These are phyloP conservation scores for Drosophila bocqueti DNA, from an alignment of 1,140 invertebrate species.

Conservation along the genomic window DNA sequence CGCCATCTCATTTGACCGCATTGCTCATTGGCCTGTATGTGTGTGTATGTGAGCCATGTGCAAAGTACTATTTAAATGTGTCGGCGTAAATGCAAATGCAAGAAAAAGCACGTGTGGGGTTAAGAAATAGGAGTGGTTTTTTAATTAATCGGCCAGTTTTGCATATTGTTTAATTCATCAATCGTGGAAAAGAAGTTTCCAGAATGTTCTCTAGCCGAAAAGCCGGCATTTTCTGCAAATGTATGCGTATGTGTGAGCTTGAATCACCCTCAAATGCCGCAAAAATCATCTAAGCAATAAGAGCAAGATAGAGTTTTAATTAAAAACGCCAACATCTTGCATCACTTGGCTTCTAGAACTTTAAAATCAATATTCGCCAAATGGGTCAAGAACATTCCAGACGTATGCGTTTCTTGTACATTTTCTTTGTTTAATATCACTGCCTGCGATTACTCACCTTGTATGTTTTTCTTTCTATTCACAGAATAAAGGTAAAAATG, in stretches of 20 bases:
- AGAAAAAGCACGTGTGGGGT: slow-evolving; percentile 11
- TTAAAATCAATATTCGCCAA: slow-evolving; percentile 52
- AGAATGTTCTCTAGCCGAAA: slow-evolving; percentile 15
- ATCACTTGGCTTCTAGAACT: slow-evolving; percentile 34
- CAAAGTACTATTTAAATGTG: slow-evolving; percentile 1
- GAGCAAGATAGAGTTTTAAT: too few relatives aligned
- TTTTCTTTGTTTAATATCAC: not conserved
- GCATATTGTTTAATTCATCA: slow-evolving; percentile 9
- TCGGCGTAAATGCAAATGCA: slow-evolving; percentile 7
- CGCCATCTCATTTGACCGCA: slow-evolving; percentile 1
- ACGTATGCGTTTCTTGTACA: not conserved
- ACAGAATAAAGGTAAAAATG: slow-evolving; percentile 62
- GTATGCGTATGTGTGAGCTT: not conserved
- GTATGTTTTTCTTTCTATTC: slow-evolving; percentile 43
- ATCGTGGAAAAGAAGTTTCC: not conserved
- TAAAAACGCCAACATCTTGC: not conserved
- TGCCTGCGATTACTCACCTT: slow-evolving; percentile 21
- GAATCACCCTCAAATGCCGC: slow-evolving; percentile 3
- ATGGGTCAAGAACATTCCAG: slow-evolving; percentile 62
- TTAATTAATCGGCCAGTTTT: slow-evolving; percentile 1
- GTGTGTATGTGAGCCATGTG: slow-evolving; percentile 1
- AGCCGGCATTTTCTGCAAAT: slow-evolving; percentile 30
- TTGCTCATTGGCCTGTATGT: not conserved
- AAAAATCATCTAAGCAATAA: not conserved
- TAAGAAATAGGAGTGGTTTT: not conserved